Conservation (phyloP, 92 coral and sea anemone genomes). For the Isaurus tuberculatus region DNA sequence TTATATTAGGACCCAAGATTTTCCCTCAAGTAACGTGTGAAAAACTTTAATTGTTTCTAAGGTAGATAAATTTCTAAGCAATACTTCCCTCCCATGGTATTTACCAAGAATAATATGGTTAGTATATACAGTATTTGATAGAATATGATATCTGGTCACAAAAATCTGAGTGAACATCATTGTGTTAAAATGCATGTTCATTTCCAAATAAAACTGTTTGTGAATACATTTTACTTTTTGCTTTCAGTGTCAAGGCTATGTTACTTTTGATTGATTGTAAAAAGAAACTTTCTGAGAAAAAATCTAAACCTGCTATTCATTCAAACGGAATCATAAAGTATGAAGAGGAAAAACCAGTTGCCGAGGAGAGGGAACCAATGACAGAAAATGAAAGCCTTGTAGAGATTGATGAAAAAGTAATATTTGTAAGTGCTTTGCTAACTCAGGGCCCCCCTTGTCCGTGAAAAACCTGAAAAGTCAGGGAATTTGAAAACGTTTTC, state of each 20-base stretch:
- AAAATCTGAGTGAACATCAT: no score
- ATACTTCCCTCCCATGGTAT: no score
- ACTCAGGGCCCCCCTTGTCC: neutral
- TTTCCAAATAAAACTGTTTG: neutral
- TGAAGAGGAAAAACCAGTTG: conserved; percentile 20
- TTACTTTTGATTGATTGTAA: conserved; percentile 93
- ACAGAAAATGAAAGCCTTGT: conserved; percentile 24
- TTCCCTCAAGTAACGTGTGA: no score
- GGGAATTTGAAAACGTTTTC: no score
- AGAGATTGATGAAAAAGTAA: conserved; percentile 45
- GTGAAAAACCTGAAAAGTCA: neutral
- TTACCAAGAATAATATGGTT: no score
- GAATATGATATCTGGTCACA: no score
- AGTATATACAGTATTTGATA: no score
- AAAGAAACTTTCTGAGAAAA: conserved; percentile 74
- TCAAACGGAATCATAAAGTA: conserved; percentile 7
- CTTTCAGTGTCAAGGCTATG: conserved; percentile 90
- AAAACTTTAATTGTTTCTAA: no score
- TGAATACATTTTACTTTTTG: neutral
- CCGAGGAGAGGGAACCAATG: conserved; percentile 41
- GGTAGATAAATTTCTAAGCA: no score
- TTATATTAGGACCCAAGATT: no score
- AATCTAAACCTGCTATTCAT: conserved; percentile 49
- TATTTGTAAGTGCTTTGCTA: conserved; percentile 34
- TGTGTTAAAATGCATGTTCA: no score